Base-by-base conservation (phyloP, 2,113 vertebrate species). In the Etheostoma spectabile region DNA sequence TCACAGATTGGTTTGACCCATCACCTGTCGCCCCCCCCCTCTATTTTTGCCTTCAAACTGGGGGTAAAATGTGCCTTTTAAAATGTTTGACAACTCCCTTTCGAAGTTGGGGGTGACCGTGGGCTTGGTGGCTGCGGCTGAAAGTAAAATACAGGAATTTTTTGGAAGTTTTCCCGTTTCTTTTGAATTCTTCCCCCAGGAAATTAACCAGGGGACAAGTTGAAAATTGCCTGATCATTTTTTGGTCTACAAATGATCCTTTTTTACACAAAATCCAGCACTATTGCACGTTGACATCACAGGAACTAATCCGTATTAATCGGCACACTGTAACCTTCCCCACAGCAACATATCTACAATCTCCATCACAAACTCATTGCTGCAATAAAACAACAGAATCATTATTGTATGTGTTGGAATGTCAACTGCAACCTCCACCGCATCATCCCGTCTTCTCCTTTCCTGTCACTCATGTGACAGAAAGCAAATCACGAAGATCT, bases 1-100 rank as follows among this genome's bases (percentile, higher is more conserved):
- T 80, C 84, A 89, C 70, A 65, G 70, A 88, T 79, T 87, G 84
- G 79, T 85, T 86, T 78, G 80, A 91, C 79, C 80, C 55, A 19
- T 27, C 51, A 22, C 69, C 73, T 75, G 60, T 80, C 30, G 62
- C 61, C 19, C 45, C 71, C 81, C 75, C 67, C 30, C 30, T 3
- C 30, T 4, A 30, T 24, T 56, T 77, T 71, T 57, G 27, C 38
- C 16, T 45, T 8, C 49, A 38, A 60, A 71, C 48, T 15, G 11
- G 19, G n/a, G n/a, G n/a, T n/a, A n/a, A n/a, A n/a, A n/a, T n/a
- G n/a, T n/a, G n/a, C n/a, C n/a, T n/a, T n/a, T n/a, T n/a, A n/a
- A n/a, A n/a, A n/a, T n/a, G n/a, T n/a, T n/a, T n/a, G n/a, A n/a
- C n/a, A n/a, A n/a, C n/a, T n/a, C n/a, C n/a, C n/a, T n/a, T n/a